Base-by-base conservation (phyloP, 2,113 vertebrate species). In the Halcyon malimbica region DNA sequence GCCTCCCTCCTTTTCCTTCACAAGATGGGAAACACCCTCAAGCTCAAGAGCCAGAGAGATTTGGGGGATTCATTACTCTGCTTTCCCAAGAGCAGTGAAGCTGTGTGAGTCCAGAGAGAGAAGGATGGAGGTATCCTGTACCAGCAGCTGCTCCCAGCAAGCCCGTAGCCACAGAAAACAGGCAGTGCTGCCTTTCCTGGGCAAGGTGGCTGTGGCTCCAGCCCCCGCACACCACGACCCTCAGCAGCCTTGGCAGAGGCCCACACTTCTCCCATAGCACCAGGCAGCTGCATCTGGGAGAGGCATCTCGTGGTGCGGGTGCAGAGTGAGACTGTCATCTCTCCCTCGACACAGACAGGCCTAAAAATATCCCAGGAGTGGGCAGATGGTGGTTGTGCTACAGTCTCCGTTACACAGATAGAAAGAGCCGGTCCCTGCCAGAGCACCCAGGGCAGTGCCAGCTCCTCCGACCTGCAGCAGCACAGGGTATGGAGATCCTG, bases 311-410 rank as follows among this genome's bases (percentile, higher is more conserved):
- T 23, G 20, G 33, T 75, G 76, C 0, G 35, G 89, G 74, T 83
- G 53, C 7, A 2, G 63, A 65, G 23, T 0, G 4, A 94, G 70
- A 46, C 68, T 70, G 46, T 90, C 89, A 82, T 77, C 81, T 83
- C 89, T 87, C 62, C 33, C 46, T 85, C 21, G 3, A 62, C 64
- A 53, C 26, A 77, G 51, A 44, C 39, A 95, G 85, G 48, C 31
- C 93, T 96, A 97, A 96, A 97, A 97, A 96, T 94, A 97, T 42
- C 86, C 88, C 5, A 0, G 26, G 75, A 94, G 93, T 83, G 63
- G 92, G 94, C 53, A 10, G 90, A 42, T n/a, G 33, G 53, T 41
- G 48, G 82, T 10, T 88, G 83, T 44, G 75, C 77, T 90, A 44
- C 41, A 62, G 82, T 42, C 80, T 86, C 91, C 2, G 2, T 77